phyloP scores from a whole-genome alignment of 2,113 vertebrate species.

The Oceanodroma tethys region DNA sequence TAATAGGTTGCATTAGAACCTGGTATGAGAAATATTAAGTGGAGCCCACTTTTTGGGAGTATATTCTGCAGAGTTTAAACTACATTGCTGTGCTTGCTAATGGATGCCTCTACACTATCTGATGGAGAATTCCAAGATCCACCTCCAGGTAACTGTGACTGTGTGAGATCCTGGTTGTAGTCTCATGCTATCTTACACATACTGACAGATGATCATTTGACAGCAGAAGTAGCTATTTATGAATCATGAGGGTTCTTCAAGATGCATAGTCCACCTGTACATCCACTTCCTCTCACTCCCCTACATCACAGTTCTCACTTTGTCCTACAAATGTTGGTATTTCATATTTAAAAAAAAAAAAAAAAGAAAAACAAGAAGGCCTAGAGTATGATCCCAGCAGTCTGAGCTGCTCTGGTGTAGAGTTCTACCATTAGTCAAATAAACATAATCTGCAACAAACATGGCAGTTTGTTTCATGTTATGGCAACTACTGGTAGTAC shows the following conservation, averaged over 20 bases:
- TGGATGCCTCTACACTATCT: neutral
- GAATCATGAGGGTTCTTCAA: neutral
- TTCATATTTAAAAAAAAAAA: neutral
- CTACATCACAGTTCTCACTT: neutral
- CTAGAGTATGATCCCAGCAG: neutral
- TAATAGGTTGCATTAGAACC: neutral
- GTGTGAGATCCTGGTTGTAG: neutral
- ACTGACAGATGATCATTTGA: neutral
- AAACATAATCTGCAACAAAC: neutral
- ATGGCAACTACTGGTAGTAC: neutral
- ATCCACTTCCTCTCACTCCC: neutral
- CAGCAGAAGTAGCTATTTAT: neutral
- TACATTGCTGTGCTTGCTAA: neutral
- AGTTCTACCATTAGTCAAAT: neutral
- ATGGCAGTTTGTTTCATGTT: neutral
- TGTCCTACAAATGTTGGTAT: neutral
- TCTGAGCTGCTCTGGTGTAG: neutral
- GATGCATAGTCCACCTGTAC: neutral
- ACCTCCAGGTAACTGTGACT: neutral
- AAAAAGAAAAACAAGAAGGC: neutral
- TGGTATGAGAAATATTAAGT: neutral
- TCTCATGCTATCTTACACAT: neutral
- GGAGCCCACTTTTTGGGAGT: neutral
- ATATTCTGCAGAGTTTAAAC: neutral
- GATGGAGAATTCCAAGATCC: neutral